phyloP scores from a whole-genome alignment of 2,113 vertebrate species.

The Motacilla alba region DNA sequence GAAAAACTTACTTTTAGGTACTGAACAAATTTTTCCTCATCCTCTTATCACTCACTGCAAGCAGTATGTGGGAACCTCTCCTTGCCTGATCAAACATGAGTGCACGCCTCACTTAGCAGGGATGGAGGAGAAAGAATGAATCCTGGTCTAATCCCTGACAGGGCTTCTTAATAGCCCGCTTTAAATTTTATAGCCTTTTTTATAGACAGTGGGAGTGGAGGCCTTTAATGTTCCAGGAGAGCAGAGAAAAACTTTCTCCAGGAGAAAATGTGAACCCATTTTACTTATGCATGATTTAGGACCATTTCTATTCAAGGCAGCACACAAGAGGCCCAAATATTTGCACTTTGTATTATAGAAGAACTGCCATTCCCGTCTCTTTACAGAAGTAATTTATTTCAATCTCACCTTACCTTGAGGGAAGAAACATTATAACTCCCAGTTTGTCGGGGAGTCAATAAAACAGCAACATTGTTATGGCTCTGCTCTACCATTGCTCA shows the following conservation, averaged over 20 bases:
- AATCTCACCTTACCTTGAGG: not conserved
- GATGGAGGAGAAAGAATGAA: not conserved
- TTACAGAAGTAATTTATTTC: conserved; percentile 50
- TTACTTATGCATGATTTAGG: conserved; percentile 1
- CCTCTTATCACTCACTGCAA: not conserved
- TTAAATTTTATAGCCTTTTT: conserved; percentile 20
- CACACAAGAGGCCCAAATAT: not conserved
- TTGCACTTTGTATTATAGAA: conserved; percentile 44
- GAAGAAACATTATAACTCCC: not conserved
- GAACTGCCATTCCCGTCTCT: not conserved
- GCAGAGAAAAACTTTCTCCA: conserved; percentile 1
- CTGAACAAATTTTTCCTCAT: not conserved
- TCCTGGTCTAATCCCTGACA: not conserved
- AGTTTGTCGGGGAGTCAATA: not conserved
- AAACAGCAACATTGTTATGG: not conserved
- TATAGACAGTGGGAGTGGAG: not conserved
- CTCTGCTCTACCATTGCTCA: not conserved
- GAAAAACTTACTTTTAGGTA: not conserved
- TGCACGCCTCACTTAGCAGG: not conserved
- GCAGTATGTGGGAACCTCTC: not conserved
- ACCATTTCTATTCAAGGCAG: conserved; percentile 52
- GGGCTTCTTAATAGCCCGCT: not conserved
- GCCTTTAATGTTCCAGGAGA: conserved; percentile 22
- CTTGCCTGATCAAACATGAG: not conserved
- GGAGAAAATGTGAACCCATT: not conserved